These are phyloP conservation scores for Geopemphigus sp. DNA, from an alignment of 1,140 invertebrate genomes.

Conservation along the genomic window DNA sequence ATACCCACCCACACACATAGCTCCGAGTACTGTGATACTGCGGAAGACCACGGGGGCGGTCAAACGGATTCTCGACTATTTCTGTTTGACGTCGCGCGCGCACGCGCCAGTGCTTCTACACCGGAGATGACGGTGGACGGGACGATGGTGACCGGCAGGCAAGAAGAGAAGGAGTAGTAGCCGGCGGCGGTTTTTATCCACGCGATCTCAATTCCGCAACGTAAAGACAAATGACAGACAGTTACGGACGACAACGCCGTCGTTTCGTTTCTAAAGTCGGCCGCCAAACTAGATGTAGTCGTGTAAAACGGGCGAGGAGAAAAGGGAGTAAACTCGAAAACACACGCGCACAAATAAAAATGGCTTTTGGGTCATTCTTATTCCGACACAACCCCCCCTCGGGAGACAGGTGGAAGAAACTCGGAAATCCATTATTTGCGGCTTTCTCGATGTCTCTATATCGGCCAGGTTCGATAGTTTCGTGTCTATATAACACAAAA, in stretches of 20 bases:
- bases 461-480: too few relatives aligned
- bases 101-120: too few relatives aligned
- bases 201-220: constrained; percentile 3
- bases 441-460: too few relatives aligned
- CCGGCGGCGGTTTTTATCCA: constrained; percentile 21
- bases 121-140: too few relatives aligned
- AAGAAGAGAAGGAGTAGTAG: not conserved
- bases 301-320: not conserved
- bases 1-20: too few relatives aligned
- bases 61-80: not conserved
- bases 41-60: not conserved
- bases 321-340: not conserved
- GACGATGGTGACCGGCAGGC: not conserved
- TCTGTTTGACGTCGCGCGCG: not conserved
- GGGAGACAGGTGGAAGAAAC: not conserved
- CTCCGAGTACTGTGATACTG: too few relatives aligned
- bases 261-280: not conserved
- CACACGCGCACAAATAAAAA: not conserved
- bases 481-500: too few relatives aligned
- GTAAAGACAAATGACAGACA: constrained; percentile 39
- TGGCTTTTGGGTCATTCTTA: constrained; percentile 17
- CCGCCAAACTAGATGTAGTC: not conserved
- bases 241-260: constrained; percentile 27
- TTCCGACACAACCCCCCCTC: not conserved
- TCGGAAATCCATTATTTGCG: constrained; percentile 7